Conservation (phyloP, 2,888 invertebrate genomes). For the Epistrophella euchroma region DNA sequence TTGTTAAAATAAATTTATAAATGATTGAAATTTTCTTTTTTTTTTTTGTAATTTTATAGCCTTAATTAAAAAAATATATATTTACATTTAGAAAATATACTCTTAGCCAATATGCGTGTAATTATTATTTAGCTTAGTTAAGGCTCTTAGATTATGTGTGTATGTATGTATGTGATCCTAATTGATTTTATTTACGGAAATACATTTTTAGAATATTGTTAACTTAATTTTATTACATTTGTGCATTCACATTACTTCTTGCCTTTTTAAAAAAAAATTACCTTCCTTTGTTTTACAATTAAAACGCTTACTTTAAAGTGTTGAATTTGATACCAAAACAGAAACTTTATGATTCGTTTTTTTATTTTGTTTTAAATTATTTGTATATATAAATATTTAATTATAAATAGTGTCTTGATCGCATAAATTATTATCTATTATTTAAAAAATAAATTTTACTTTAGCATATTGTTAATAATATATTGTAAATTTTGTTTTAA, state of each 20-base stretch:
- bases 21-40: slow-evolving; percentile 40
- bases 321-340: slow-evolving; percentile 49
- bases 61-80: slow-evolving; percentile 31
- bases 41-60: slow-evolving; percentile 62
- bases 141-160: slow-evolving; percentile 12
- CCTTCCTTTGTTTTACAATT: slow-evolving; percentile 2
- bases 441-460: slow-evolving; percentile 13
- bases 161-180: slow-evolving; percentile 17
- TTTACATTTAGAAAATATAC: slow-evolving; percentile 62
- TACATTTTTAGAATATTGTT: slow-evolving; percentile 22
- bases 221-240: slow-evolving; percentile 28
- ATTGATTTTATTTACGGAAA: slow-evolving; percentile 18
- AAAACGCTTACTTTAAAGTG: background rate
- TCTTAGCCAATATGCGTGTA: slow-evolving; percentile 69
- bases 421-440: slow-evolving; percentile 47
- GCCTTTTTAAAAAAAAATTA: slow-evolving; percentile 39
- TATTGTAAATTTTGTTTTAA: slow-evolving; percentile 12
- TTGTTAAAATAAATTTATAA: slow-evolving; percentile 41
- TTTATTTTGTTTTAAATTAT: slow-evolving; percentile 35
- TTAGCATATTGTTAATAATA: slow-evolving; percentile 43
- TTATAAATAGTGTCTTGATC: slow-evolving; percentile 58
- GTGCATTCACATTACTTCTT: slow-evolving; percentile 43
- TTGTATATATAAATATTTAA: slow-evolving; percentile 39
- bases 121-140: slow-evolving; percentile 22
- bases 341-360: slow-evolving; percentile 25